Conservation (phyloP, 2,113 vertebrate species). For the Platysternon megacephalum region DNA sequence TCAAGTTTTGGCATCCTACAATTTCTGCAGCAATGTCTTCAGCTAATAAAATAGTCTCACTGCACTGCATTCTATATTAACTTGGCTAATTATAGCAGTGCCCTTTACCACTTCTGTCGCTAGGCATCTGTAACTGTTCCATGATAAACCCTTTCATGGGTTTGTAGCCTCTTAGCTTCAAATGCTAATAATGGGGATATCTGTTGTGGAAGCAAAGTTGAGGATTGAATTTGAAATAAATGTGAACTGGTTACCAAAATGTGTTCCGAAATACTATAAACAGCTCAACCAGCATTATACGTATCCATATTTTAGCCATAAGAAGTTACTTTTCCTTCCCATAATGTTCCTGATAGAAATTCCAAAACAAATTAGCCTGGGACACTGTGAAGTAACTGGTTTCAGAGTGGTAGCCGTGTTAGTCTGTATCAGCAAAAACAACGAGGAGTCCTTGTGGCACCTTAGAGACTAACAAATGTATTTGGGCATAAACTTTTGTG, state of each 20-base stretch:
- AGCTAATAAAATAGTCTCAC: not conserved
- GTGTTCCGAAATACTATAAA: not conserved
- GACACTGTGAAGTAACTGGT: not conserved
- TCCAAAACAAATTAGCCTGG: not conserved
- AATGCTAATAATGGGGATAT: too few relatives aligned
- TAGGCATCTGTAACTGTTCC: not conserved
- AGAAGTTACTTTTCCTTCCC: not conserved
- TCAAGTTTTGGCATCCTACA: not conserved
- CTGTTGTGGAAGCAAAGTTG: not conserved
- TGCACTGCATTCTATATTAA: not conserved
- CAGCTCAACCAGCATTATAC: not conserved
- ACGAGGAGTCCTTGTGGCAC: too few relatives aligned
- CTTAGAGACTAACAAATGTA: too few relatives aligned
- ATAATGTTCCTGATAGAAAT: not conserved
- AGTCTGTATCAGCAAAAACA: not conserved
- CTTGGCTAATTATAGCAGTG: not conserved
- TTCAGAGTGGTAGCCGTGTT: not conserved
- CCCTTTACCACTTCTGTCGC: not conserved
- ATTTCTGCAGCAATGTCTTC: not conserved
- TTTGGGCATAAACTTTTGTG: too few relatives aligned
- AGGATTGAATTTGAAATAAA: not conserved
- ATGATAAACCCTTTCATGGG: not conserved
- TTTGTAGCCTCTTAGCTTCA: not conserved
- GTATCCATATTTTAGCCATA: fast-evolving
- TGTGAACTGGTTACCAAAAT: not conserved